Evolutionary conservation across 2,113 vertebrate genomes (phyloP).

Genomic region (Delphinapterus leucas): DNA sequence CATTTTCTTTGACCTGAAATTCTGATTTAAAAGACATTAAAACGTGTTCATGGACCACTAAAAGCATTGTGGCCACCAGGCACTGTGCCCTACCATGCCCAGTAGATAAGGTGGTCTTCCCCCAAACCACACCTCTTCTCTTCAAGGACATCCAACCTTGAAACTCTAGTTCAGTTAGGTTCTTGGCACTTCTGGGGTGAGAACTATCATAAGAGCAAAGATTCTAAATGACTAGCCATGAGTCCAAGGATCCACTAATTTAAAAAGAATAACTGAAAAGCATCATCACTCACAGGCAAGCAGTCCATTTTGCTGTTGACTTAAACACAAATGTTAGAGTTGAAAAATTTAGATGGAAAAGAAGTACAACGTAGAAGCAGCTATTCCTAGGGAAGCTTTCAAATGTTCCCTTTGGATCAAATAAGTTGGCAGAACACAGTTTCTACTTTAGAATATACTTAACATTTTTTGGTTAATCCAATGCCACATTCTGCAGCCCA

Average conservation of each 20-base stretch:
- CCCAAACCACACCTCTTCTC: background rate
- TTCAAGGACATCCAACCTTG: background rate
- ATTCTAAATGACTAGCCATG: background rate
- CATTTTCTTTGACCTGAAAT: background rate
- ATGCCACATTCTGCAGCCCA: background rate
- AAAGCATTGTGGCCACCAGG: background rate
- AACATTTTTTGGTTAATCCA: background rate
- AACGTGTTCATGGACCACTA: background rate
- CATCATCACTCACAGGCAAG: background rate
- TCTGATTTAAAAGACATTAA: background rate
- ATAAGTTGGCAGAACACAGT: background rate
- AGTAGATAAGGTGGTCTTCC: background rate
- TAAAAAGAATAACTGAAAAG: background rate
- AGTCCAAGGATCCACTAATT: background rate
- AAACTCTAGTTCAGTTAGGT: background rate
- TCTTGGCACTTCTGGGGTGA: background rate
- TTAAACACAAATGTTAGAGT: background rate
- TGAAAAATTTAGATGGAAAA: background rate
- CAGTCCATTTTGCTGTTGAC: background rate
- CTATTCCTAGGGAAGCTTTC: background rate
- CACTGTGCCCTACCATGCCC: background rate
- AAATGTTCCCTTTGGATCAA: conserved; percentile 18
- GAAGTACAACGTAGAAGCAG: background rate
- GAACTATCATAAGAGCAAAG: background rate
- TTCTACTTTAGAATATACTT: background rate